Evolutionary conservation across 2,888 invertebrate species (phyloP), one percentile per base, ranked within the genome.

Genomic region (Dioctria linearis): DNA sequence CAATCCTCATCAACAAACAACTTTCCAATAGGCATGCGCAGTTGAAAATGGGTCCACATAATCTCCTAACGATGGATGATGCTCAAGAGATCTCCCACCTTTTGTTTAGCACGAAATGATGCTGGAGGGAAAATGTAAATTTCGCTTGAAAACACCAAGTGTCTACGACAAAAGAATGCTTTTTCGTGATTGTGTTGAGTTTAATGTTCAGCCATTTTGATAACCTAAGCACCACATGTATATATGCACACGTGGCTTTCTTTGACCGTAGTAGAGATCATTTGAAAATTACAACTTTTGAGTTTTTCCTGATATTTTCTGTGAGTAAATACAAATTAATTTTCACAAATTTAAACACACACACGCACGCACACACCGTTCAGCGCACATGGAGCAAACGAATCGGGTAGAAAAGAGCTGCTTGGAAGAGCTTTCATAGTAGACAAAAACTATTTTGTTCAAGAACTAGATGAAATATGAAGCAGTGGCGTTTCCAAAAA

Each of bases 221-320:
- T 73, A 39, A 73, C 11, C 54, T 40, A 40, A 75, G 37, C 42
- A 43, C 37, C 25, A 25, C 25, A 25, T 25, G 42, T 57, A 59
- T 75, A 75, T 59, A 75, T 75, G 61, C 61, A 42, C 75, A 75
- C 75, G 75, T 75, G 75, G 75, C 46, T 8, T 42, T 5, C n/a
- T 57, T 59, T 75, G 5, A 9, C 42, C 42, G 8, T 51, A n/a
- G 25, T 39, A 51, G n/a, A 71, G 9, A 57, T 37, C 71, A 71
- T 71, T 71, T 71, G 54, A 25, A 54, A 54, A 71, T 54, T 71
- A 54, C 54, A 71, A 71, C 71, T 71, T 54, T 51, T n/a, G 46
- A 46, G 49, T 71, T 71, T 71, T 54, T n/a, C 25, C 37, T 71
- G 37, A 25, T 37, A 71, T 67, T 42, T 67, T 13, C 42, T 25